Percentiles rank a stretch among this genome's conserved stretches.
Evolutionary conservation across 1,140 invertebrate genomes (phyloP).

Genomic region (Brachionus asplanchnoidis): DNA sequence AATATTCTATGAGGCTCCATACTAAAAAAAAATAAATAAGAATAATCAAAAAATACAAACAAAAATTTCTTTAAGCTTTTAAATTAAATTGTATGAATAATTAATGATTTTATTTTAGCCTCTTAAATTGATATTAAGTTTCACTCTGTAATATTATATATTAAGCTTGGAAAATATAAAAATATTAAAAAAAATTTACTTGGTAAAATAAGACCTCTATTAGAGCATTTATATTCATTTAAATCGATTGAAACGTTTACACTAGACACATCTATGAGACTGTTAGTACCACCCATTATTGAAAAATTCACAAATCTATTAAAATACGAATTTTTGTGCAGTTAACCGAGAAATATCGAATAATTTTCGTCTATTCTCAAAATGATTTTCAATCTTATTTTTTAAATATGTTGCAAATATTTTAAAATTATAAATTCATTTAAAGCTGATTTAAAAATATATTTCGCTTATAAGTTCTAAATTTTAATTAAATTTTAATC

Average conservation of each 20-base stretch:
- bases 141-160: too few species aligned
- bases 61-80: too few species aligned
- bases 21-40: too few species aligned
- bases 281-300: conserved; percentile 24
- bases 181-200: not conserved
- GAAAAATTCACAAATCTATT: not conserved
- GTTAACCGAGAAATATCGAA: not conserved
- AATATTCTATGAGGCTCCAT: too few species aligned
- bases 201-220: conserved; percentile 60
- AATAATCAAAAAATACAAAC: too few species aligned
- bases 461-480: not conserved
- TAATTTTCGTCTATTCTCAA: not conserved
- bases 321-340: not conserved
- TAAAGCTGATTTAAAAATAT: not conserved
- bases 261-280: not conserved
- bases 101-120: too few species aligned
- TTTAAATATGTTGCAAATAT: conserved; percentile 8
- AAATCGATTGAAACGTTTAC: conserved; percentile 43
- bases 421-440: not conserved
- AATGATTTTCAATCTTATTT: not conserved
- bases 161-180: not conserved
- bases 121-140: too few species aligned
- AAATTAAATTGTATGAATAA: too few species aligned
- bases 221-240: conserved; percentile 54
- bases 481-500: not conserved